Percentiles rank a stretch among this genome's conserved stretches.
Conservation (phyloP, 2,888 invertebrate genomes). For the Phragmatobia fuliginosa region DNA sequence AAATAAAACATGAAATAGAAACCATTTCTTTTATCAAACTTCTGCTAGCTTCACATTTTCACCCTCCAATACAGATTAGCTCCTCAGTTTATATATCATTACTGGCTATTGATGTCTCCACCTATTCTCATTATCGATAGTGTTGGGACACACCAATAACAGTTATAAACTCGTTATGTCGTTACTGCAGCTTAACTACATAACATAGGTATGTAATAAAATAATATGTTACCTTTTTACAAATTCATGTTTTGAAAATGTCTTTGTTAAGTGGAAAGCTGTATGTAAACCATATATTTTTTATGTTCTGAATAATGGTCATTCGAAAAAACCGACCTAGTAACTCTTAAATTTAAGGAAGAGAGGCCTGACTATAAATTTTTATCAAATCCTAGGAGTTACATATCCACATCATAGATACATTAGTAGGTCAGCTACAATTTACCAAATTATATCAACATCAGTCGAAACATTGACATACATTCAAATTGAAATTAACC, state of each 20-base stretch:
- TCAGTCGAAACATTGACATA: neutral
- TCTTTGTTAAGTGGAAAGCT: too few species aligned
- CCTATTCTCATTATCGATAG: slow-evolving; percentile 52
- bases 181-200: too few species aligned
- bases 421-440: neutral
- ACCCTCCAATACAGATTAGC: slow-evolving; percentile 39
- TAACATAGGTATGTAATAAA: neutral
- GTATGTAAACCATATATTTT: too few species aligned
- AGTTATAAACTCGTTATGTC: slow-evolving; percentile 25
- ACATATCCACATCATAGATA: neutral
- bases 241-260: too few species aligned
- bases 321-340: neutral
- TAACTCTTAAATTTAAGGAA: neutral
- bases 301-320: too few species aligned
- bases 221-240: neutral
- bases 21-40: slow-evolving; percentile 31
- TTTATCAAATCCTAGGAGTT: neutral
- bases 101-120: slow-evolving; percentile 48
- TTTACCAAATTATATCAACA: neutral
- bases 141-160: slow-evolving; percentile 35
- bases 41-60: slow-evolving; percentile 36
- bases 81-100: slow-evolving; percentile 54
- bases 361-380: neutral
- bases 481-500: too few species aligned
- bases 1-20: slow-evolving; percentile 6